Conservation (phyloP, 2,888 invertebrate genomes). For the Megastigmus dorsalis region DNA sequence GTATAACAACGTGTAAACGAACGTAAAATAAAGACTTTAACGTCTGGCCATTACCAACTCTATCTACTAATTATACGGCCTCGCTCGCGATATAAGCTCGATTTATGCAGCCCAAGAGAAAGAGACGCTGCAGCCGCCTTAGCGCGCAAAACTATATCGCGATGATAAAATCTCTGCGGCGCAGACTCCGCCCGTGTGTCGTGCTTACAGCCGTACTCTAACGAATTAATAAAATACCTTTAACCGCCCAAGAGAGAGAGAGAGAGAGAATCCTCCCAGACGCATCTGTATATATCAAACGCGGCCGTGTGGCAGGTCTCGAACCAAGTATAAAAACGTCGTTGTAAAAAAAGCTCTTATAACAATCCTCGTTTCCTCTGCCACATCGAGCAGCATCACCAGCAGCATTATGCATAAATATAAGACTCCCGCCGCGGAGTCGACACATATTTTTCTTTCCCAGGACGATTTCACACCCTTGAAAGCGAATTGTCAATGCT, state of each 20-base stretch:
- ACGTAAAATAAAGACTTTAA: conserved; percentile 46
- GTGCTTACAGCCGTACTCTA: background rate
- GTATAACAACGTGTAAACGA: conserved; percentile 33
- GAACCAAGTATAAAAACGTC: no score
- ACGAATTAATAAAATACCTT: conserved; percentile 27
- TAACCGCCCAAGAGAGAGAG: no score
- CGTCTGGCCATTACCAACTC: conserved; percentile 34
- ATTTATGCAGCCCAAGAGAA: no score
- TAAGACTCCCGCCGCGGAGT: background rate
- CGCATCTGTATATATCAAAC: no score
- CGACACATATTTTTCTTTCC: background rate
- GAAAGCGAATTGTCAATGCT: no score
- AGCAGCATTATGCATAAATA: no score
- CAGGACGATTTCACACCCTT: background rate
- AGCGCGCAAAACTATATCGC: conserved; percentile 14
- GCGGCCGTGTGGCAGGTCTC: no score
- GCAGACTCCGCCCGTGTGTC: no score
- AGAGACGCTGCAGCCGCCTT: background rate
- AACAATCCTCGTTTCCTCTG: no score
- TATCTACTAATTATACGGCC: conserved; percentile 46
- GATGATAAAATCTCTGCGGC: conserved; percentile 16
- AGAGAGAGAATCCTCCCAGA: no score
- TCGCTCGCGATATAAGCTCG: conserved; percentile 6
- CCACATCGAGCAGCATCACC: no score
- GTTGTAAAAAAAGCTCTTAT: no score